Percentiles rank a stretch among this genome's conserved stretches.
These are phyloP conservation scores for Cheilosia variabilis DNA, from an alignment of 2,888 invertebrate genomes.

Conservation along the genomic window DNA sequence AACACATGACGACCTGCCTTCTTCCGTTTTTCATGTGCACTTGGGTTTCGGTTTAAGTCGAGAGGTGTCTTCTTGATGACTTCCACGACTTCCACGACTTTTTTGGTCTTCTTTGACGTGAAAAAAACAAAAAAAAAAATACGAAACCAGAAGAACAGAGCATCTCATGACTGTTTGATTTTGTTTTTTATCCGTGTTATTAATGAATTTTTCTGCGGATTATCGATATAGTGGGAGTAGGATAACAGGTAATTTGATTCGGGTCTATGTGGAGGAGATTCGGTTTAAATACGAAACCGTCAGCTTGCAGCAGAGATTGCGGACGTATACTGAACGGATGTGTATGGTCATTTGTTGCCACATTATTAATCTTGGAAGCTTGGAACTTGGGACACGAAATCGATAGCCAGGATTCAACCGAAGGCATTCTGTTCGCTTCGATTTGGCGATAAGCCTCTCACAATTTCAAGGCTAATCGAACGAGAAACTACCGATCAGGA, in stretches of 20 bases:
- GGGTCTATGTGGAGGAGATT: slow-evolving; percentile 48
- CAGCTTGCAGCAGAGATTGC: slow-evolving; percentile 51
- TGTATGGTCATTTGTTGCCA: slow-evolving; percentile 52
- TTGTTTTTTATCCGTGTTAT: slow-evolving; percentile 53
- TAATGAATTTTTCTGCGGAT: slow-evolving; percentile 70
- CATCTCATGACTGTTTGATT: slow-evolving; percentile 16
- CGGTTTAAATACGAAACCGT: slow-evolving; percentile 42
- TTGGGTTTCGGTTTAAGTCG: slow-evolving; percentile 51
- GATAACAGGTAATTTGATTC: slow-evolving; percentile 75
- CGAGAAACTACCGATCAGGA: slow-evolving; percentile 67
- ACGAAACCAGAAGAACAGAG: background rate
- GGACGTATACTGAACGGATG: slow-evolving; percentile 58
- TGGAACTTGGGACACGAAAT: slow-evolving; percentile 58
- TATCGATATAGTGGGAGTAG: slow-evolving; percentile 70
- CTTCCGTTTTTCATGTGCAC: slow-evolving; percentile 69
- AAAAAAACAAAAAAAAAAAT: background rate
- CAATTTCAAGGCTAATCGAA: slow-evolving; percentile 65
- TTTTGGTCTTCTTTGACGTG: slow-evolving; percentile 23
- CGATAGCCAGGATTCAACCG: slow-evolving; percentile 44
- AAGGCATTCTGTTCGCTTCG: slow-evolving; percentile 20
- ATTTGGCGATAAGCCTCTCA: background rate
- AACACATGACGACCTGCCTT: slow-evolving; percentile 45
- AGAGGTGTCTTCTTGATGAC: slow-evolving; percentile 65
- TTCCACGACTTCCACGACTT: slow-evolving; percentile 21
- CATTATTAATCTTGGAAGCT: slow-evolving; percentile 61